Base-by-base conservation (phyloP, 2,888 invertebrate species). In the Lochmaea crataegi region DNA sequence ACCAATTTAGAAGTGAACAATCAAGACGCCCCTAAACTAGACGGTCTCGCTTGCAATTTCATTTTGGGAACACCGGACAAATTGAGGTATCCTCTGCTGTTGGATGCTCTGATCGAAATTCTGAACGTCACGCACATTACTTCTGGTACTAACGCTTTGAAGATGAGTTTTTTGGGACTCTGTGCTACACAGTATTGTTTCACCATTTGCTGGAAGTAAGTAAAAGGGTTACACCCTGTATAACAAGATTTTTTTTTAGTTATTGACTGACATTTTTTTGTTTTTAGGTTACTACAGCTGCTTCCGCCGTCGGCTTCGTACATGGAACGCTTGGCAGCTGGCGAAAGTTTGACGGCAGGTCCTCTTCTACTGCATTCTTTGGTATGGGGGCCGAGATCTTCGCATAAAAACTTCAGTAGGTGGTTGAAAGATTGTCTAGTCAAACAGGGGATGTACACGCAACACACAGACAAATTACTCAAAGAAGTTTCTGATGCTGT, bases 391-490 rank as follows among this genome's bases (percentile, higher is more conserved):
- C 94, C 97, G 6, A 89, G 97, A 60, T 92, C 95, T 0, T 92
- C 92, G 48, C 93, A 95, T 85, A 94, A 96, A 86, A 92, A 94
- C 6, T 95, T 94, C 86, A 92, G 92, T 80, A 92, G 94, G 56
- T 97, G 97, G 94, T 91, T 96, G 82, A 96, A 96, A 84, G 97
- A 97, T 84, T 95, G 94, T 70, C 89, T 97, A 2, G 94, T 96
- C 7, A 96, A 79, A 42, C 96, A 96, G 88, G 96, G 96, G 75
- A 93, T 96, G 92, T 95, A 94, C 80, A 94, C 95, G 0, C 94
- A 95, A 79, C 90, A 90, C 77, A 92, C 93, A 0, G 94, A 94
- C 82, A 91, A 92, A 81, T 86, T 94, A 57, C 83, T 94, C 32
- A 91, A 93, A 78, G 91, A 91, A 0, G 93, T 94, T 1, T 92